Base-by-base conservation (phyloP, 2,797 vertebrate species). In the Heliangelus exortis region DNA sequence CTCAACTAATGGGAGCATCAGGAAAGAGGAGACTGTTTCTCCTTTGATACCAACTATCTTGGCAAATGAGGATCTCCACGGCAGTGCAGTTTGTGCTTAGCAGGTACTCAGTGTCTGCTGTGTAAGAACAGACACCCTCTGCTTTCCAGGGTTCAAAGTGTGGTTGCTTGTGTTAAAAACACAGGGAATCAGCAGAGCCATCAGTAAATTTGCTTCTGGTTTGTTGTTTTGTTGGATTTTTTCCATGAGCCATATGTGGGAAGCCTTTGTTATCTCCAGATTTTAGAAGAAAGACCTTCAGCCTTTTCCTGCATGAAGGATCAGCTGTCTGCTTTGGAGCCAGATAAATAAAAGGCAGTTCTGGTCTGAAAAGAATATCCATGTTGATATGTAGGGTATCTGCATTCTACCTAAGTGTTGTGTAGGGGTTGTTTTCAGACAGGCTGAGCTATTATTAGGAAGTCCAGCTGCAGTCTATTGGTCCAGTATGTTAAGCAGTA, bases 401-500 rank as follows among this genome's bases (percentile, higher is more conserved):
- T 84, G 50, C 22, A 4, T 92, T 77, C 33, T 72, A 2, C 20
- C 2, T 43, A 72, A 54, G 12, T 73, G 22, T 53, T 69, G 7
- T 4, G 3, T 11, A 62, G 29, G 45, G 16, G 1, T 29, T 58
- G 33, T 51, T 74, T 83, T 84, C 41, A 78, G 48, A 28, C 43
- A 31, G 1, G 0, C 34, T 63, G n/a, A 89, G 26, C 53, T 54
- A 18, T 29, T 39, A 9, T 91, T 63, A 57, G 48, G 58, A 89
- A 76, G 51, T 69, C 63, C 13, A 14, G 29, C 59, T 78, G n/a
- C 53, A 36, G 13, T 75, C 36, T 47, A 15, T 55, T 58, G 78
- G 43, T 71, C 82, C 33, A 28, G 1, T 43, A 33, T 1, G 0
- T 57, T 57, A 61, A 75, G 29, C 0, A 0, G 12, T 62, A 74